phyloP scores from a whole-genome alignment of 2,797 vertebrate species.

The Anolis apletophallus region DNA sequence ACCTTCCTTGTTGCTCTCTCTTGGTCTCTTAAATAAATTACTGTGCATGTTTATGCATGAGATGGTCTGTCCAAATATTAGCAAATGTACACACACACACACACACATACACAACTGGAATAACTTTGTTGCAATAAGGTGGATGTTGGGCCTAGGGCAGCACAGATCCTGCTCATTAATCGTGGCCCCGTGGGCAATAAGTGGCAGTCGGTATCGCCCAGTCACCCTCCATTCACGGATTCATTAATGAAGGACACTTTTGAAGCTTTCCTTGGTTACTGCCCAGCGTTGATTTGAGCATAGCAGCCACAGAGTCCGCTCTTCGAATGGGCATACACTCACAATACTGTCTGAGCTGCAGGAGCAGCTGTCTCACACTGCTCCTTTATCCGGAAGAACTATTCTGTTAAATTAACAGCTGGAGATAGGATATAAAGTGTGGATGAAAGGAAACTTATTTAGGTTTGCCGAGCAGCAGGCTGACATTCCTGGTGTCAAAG shows the following conservation, averaged over 20 bases:
- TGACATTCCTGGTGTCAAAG: conserved; percentile 1
- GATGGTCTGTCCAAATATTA: background rate
- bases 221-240: background rate
- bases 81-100: background rate
- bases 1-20: background rate
- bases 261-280: background rate
- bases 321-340: background rate
- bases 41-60: background rate
- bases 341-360: background rate
- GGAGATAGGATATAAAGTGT: conserved; percentile 22
- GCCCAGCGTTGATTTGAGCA: background rate
- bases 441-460: conserved; percentile 31
- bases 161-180: background rate
- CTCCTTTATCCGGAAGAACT: conserved; percentile 16
- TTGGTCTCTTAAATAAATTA: background rate
- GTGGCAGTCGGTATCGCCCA: background rate
- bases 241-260: conserved; percentile 3
- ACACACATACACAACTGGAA: background rate
- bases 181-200: background rate
- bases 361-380: conserved; percentile 2
- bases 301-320: background rate
- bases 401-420: conserved; percentile 21
- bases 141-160: background rate
- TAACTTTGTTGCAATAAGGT: background rate
- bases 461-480: background rate